Evolutionary conservation across 2,113 vertebrate genomes (phyloP).

Genomic region (Gymnarchus niloticus): DNA sequence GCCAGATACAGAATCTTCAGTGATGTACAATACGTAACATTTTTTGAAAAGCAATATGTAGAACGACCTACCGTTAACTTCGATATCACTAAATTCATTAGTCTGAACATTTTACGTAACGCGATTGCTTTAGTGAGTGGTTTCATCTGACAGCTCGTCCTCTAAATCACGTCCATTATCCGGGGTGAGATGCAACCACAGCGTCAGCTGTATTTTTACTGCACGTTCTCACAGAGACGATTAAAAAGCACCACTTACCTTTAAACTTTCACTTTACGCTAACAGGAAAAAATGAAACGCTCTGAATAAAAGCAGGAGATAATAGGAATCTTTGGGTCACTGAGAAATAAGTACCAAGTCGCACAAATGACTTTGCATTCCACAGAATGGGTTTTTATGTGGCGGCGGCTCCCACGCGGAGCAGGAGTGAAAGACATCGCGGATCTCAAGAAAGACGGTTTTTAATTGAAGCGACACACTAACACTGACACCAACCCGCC

Average conservation of each 20-base stretch:
- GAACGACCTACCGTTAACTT: not conserved
- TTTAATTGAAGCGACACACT: too few species aligned
- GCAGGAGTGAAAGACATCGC: too few species aligned
- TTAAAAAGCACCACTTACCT: not conserved
- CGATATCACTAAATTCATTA: not conserved
- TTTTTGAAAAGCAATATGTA: not conserved
- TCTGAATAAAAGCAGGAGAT: too few species aligned
- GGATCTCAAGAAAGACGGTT: too few species aligned
- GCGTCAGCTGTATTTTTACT: not conserved
- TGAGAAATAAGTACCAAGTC: too few species aligned
- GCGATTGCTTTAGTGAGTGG: not conserved
- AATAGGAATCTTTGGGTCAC: too few species aligned
- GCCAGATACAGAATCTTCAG: not conserved
- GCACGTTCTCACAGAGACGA: not conserved
- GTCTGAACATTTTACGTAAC: not conserved
- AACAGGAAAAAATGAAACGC: too few species aligned
- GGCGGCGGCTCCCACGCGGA: too few species aligned
- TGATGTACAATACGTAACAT: not conserved
- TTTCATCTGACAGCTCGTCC: constrained; percentile 1
- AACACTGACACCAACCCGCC: too few species aligned
- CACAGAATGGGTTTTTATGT: too few species aligned
- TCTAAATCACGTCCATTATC: too few species aligned
- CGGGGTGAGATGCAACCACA: not conserved
- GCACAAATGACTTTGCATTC: too few species aligned
- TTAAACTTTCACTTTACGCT: not conserved